Conservation (phyloP, 2,888 invertebrate genomes). For the Ceramica pisi region DNA sequence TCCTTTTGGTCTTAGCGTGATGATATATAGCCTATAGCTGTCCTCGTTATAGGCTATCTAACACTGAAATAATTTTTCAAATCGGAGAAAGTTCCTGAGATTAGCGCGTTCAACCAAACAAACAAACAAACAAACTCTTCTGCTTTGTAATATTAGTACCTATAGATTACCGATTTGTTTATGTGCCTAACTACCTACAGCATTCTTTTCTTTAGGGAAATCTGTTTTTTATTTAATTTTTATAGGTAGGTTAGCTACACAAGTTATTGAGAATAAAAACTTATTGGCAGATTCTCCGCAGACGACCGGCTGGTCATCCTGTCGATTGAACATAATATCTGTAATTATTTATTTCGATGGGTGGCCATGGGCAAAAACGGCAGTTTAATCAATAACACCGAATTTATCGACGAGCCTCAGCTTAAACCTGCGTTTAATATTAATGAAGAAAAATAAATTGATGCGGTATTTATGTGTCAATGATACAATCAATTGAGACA, state of each 20-base stretch:
- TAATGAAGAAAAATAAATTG: constrained; percentile 39
- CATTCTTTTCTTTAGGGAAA: constrained; percentile 1
- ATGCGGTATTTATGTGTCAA: constrained; percentile 47
- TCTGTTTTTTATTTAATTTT: not conserved
- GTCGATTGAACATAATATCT: constrained; percentile 7
- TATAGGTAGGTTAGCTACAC: no score
- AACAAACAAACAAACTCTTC: no score
- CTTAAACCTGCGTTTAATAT: constrained; percentile 25
- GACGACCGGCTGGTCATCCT: not conserved
- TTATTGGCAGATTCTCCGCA: constrained; percentile 2
- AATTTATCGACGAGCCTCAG: constrained; percentile 26
- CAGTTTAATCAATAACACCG: constrained; percentile 35
- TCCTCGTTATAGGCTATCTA: no score
- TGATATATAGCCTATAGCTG: no score
- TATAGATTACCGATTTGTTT: no score
- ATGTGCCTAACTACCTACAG: not conserved
- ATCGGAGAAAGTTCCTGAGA: no score
- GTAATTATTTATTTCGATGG: constrained; percentile 37
- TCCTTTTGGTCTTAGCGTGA: no score
- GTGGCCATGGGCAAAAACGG: constrained; percentile 11
- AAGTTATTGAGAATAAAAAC: constrained; percentile 7
- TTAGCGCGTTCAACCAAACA: no score
- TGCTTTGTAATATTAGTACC: no score
- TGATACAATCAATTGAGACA: constrained; percentile 40
- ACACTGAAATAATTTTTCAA: no score